Conservation (phyloP, 1,140 invertebrate species). For the Heterodera carotae region DNA sequence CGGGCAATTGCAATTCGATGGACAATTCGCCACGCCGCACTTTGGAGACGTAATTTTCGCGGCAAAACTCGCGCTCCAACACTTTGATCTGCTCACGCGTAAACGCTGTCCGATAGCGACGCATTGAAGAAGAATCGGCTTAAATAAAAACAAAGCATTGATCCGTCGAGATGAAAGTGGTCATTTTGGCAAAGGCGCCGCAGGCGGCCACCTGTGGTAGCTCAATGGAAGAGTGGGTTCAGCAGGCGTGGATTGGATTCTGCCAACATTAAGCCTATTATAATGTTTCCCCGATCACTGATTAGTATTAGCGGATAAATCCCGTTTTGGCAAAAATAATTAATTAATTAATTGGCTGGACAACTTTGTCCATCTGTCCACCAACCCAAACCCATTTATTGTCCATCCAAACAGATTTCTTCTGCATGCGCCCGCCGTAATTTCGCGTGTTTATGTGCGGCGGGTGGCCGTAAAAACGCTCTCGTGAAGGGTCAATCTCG, state of each 20-base stretch:
- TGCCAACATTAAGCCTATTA: no score
- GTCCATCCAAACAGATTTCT: not conserved
- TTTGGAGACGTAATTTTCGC: slow-evolving; percentile 95
- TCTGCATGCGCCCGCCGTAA: not conserved
- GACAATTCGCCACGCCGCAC: slow-evolving; percentile 93
- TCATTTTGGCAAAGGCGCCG: no score
- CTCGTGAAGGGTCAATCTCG: not conserved
- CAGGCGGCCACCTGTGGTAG: no score
- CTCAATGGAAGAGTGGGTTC: no score
- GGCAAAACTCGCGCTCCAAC: slow-evolving; percentile 94
- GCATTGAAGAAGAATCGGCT: slow-evolving; percentile 67
- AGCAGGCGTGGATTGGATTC: no score
- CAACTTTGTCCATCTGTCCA: not conserved
- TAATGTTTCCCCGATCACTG: no score
- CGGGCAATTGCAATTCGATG: slow-evolving; percentile 84
- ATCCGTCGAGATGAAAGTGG: no score
- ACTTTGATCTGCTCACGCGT: slow-evolving; percentile 87
- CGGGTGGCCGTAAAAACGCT: not conserved
- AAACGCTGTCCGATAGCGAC: slow-evolving; percentile 94
- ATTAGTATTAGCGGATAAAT: no score
- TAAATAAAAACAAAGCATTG: no score
- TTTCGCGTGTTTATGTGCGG: slow-evolving; percentile 14
- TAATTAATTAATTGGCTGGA: slow-evolving; percentile 11
- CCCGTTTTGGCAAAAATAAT: no score
- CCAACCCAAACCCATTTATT: not conserved